Percentiles rank a stretch among this genome's conserved stretches.
phyloP scores from a whole-genome alignment of 2,113 vertebrate species.

The Corythornis vintsioides region DNA sequence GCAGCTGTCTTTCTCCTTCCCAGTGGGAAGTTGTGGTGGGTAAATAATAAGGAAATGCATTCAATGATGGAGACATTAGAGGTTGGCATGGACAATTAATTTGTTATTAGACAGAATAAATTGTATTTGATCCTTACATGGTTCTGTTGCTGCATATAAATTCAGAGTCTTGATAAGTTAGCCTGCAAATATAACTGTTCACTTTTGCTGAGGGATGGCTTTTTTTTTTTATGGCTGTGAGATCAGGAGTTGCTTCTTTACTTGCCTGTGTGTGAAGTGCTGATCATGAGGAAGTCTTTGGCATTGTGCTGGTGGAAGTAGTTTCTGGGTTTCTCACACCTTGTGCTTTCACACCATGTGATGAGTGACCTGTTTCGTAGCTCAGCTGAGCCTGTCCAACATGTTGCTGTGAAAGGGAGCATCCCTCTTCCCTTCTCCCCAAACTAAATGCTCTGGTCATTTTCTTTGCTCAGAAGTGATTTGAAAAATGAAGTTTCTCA shows the following conservation, averaged over 20 bases:
- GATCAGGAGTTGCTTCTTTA: neutral
- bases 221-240: neutral
- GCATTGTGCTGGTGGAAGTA: neutral
- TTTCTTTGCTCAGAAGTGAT: neutral
- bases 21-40: constrained; percentile 56
- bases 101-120: constrained; percentile 72
- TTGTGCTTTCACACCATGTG: neutral
- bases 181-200: neutral
- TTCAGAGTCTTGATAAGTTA: neutral
- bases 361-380: accelerated
- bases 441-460: neutral
- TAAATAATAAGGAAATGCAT: constrained; percentile 68
- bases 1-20: constrained; percentile 59
- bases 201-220: neutral
- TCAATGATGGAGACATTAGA: constrained; percentile 68
- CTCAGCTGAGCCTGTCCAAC: neutral
- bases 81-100: constrained; percentile 70
- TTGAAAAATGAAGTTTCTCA: neutral
- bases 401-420: accelerated
- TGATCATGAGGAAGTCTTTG: neutral
- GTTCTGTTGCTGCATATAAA: constrained; percentile 52
- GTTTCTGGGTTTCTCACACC: neutral
- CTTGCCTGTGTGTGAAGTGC: neutral
- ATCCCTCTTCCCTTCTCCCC: neutral
- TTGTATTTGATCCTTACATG: constrained; percentile 66